Percentiles rank a stretch among this genome's conserved stretches.
These are phyloP conservation scores for Enteromius anoplus DNA, from an alignment of 2,797 vertebrate genomes.

Conservation along the genomic window DNA sequence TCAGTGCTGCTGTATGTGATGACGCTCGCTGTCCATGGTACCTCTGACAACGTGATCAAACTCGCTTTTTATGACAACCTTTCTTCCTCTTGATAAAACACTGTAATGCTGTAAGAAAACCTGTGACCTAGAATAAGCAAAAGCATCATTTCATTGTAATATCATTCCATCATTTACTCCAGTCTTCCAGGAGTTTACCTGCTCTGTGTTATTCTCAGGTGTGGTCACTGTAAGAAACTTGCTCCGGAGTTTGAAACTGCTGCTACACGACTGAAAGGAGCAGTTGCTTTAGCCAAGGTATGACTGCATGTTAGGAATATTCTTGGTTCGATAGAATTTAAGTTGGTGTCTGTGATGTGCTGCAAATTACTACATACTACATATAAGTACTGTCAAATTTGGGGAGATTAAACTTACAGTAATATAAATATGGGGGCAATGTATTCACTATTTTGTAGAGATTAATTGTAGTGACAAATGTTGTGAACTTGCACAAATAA, in stretches of 20 bases:
- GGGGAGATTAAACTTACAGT: neutral
- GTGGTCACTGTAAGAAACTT: constrained; percentile 80
- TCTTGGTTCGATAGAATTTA: neutral
- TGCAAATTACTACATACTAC: neutral
- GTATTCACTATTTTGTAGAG: neutral
- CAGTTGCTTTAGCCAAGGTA: constrained; percentile 75
- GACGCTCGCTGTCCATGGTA: constrained; percentile 58
- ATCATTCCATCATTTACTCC: neutral
- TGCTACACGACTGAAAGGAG: constrained; percentile 73
- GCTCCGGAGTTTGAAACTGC: constrained; percentile 80
- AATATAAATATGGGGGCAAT: no score
- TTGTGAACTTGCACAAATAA: neutral
- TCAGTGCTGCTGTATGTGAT: neutral
- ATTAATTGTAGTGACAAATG: neutral
- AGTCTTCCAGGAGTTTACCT: neutral
- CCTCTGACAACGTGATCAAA: constrained; percentile 5
- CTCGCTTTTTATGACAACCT: no score
- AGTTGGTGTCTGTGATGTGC: neutral
- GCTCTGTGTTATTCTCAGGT: constrained; percentile 66
- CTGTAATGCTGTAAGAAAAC: neutral
- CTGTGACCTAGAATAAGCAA: neutral
- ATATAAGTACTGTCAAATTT: neutral
- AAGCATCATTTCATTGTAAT: neutral
- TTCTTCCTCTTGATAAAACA: neutral
- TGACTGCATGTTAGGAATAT: neutral